phyloP scores from a whole-genome alignment of 2,113 vertebrate species.

The Protomyctophum bolini region DNA sequence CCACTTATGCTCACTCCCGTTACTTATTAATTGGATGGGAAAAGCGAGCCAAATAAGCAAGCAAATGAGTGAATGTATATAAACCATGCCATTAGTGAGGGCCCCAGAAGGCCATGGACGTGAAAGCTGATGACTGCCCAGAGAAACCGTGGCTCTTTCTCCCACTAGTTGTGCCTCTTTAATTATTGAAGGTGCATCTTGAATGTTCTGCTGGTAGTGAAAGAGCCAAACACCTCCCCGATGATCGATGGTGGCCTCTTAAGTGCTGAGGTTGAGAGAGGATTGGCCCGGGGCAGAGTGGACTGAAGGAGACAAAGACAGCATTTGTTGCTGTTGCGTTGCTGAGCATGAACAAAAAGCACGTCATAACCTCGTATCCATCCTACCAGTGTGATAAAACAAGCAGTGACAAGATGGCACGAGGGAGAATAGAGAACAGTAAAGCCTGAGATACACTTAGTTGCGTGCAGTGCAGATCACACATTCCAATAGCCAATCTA shows the following conservation, averaged over 20 bases:
- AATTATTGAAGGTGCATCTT: conserved; percentile 39
- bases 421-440: no score
- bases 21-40: conserved; percentile 34
- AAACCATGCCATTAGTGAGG: conserved; percentile 1
- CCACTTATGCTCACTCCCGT: neutral
- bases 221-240: conserved; percentile 4
- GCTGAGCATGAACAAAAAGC: neutral
- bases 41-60: conserved; percentile 35
- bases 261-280: neutral
- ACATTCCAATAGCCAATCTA: no score
- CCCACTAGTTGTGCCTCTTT: conserved; percentile 20
- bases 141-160: conserved; percentile 2
- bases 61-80: conserved; percentile 2
- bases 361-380: no score
- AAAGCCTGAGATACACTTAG: no score
- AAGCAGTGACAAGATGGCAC: no score
- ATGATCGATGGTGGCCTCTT: conserved; percentile 14
- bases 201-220: conserved; percentile 12
- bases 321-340: no score
- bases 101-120: neutral
- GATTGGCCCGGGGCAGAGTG: conserved; percentile 4
- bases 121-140: conserved; percentile 13
- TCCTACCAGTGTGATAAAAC: no score
- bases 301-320: neutral
- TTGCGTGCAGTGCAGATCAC: no score